Percentiles rank a stretch among this genome's conserved stretches.
phyloP scores from a whole-genome alignment of 2,113 vertebrate species.

The Cynopterus brachyotis region DNA sequence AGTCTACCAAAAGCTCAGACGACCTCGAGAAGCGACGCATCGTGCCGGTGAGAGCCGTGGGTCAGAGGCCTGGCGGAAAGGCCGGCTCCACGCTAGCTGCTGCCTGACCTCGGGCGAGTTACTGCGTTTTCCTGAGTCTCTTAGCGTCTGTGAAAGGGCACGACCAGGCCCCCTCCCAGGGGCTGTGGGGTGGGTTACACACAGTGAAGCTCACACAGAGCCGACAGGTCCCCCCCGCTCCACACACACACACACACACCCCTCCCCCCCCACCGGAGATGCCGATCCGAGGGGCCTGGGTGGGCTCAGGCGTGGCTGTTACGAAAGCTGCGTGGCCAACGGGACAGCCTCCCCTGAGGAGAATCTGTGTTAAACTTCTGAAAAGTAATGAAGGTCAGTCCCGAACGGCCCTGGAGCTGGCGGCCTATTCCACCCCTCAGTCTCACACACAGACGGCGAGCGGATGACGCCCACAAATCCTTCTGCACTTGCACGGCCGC shows the following conservation, averaged over 20 bases:
- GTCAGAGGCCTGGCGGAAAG: neutral
- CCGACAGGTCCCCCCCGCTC: neutral
- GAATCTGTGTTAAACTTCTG: neutral
- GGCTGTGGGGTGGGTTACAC: accelerated
- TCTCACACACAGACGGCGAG: neutral
- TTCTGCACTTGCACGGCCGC: neutral
- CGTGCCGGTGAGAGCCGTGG: neutral
- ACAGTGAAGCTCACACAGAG: neutral
- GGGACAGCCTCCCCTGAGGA: neutral
- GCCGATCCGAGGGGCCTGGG: neutral
- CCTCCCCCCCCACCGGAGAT: neutral
- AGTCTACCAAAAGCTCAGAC: neutral
- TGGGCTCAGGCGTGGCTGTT: neutral
- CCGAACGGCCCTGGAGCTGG: neutral
- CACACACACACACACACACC: no score
- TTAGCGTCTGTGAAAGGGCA: neutral
- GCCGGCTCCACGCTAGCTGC: neutral
- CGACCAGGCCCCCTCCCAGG: neutral
- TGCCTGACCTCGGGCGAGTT: neutral
- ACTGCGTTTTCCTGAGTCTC: neutral
- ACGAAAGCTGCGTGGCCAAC: neutral
- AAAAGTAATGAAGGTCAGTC: neutral
- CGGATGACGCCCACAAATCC: neutral
- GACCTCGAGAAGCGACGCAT: neutral
- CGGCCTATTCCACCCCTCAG: accelerated